phyloP scores from a whole-genome alignment of 2,888 invertebrate genomes.

The Aspidiotus destructor region DNA sequence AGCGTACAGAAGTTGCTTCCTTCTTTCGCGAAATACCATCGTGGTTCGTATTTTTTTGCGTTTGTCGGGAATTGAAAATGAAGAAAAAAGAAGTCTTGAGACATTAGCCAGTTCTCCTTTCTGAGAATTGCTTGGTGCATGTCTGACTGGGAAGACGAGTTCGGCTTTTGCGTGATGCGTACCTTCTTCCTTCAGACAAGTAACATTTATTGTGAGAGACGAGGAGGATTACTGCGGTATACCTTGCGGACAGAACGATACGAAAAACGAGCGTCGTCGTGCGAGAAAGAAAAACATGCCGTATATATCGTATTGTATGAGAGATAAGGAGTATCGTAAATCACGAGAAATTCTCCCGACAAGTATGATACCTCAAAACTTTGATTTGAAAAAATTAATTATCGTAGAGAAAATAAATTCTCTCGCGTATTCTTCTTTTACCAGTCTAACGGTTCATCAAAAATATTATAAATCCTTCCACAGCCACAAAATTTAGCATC shows the following conservation, averaged over 20 bases:
- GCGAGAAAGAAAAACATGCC: neutral
- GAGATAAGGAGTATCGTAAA: slow-evolving; percentile 3
- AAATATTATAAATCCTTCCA: no score
- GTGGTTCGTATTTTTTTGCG: slow-evolving; percentile 1
- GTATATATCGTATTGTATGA: no score
- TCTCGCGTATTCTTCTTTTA: no score
- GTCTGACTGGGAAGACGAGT: slow-evolving; percentile 23
- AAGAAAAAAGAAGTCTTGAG: slow-evolving; percentile 21
- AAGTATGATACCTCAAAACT: no score
- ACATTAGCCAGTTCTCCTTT: slow-evolving; percentile 24
- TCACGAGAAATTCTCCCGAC: neutral
- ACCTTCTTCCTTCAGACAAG: slow-evolving; percentile 23
- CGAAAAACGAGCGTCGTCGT: neutral
- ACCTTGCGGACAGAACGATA: slow-evolving; percentile 5
- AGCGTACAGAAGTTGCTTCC: neutral
- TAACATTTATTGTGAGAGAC: slow-evolving; percentile 17
- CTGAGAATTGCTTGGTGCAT: slow-evolving; percentile 22
- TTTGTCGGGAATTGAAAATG: neutral
- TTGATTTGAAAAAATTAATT: no score
- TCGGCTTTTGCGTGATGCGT: slow-evolving; percentile 24
- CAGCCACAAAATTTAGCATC: no score
- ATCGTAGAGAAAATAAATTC: no score
- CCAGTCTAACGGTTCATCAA: no score
- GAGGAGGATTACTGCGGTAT: slow-evolving; percentile 21
- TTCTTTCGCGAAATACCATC: slow-evolving; percentile 2